A percentile compares a stretch with the other conserved stretches of the same genome.
These are phyloP conservation scores for Germaria angustata DNA, from an alignment of 2,888 invertebrate species.

Conservation along the genomic window DNA sequence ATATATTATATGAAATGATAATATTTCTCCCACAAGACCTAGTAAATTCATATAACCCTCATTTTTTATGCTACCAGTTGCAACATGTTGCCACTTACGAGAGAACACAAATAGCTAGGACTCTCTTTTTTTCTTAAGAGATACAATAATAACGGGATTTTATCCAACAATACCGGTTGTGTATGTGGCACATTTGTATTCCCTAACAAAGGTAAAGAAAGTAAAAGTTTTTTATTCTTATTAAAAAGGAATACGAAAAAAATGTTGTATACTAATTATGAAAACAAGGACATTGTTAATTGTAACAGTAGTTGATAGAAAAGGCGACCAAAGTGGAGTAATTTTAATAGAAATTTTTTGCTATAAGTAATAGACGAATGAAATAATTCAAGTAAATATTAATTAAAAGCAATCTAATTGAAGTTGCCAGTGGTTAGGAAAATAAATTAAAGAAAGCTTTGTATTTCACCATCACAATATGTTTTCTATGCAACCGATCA, in stretches of 20 bases:
- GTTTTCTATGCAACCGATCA: too few relatives aligned
- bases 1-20: too few relatives aligned
- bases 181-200: slow-evolving; percentile 1
- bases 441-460: neutral
- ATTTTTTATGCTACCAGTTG: slow-evolving; percentile 26
- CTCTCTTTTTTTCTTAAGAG: neutral
- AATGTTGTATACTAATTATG: slow-evolving; percentile 44
- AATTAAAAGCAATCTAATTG: slow-evolving; percentile 44
- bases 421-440: neutral
- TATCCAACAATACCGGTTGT: neutral
- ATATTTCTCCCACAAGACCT: too few relatives aligned
- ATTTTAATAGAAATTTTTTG: slow-evolving; percentile 7
- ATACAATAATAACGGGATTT: slow-evolving; percentile 45
- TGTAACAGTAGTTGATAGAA: neutral
- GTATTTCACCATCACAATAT: too few relatives aligned
- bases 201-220: slow-evolving; percentile 41
- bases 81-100: slow-evolving; percentile 30
- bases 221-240: slow-evolving; percentile 59
- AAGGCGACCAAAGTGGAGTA: neutral
- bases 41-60: too few relatives aligned
- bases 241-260: neutral
- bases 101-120: too few relatives aligned
- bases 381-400: slow-evolving; percentile 35
- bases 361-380: neutral
- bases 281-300: slow-evolving; percentile 56